Evolutionary conservation across 2,797 vertebrate genomes (phyloP).

Genomic region (Sphenopsis melanotis): DNA sequence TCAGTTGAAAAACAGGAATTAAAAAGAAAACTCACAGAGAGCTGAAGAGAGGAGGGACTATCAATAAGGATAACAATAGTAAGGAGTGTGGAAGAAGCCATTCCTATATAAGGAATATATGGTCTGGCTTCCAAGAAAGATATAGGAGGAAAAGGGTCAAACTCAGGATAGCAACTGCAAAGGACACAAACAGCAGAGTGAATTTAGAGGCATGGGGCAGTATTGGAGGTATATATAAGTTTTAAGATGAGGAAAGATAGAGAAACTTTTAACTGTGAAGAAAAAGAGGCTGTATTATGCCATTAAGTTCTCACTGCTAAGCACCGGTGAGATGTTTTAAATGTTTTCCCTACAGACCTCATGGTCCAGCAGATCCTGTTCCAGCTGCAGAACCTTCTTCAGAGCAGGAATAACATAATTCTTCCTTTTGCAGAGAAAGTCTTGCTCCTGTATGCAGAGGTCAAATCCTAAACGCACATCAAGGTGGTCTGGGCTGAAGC

Average conservation of each 20-base stretch:
- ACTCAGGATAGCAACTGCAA: background rate
- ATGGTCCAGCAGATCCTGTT: constrained; percentile 59
- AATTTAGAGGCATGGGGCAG: background rate
- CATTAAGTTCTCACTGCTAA: background rate
- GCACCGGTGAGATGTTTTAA: background rate
- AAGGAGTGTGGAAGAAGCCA: background rate
- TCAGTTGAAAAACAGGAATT: background rate
- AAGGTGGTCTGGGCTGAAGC: constrained; percentile 57
- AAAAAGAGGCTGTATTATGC: background rate
- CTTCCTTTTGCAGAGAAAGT: constrained; percentile 79
- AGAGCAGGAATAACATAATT: constrained; percentile 69
- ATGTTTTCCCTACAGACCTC: constrained; percentile 71
- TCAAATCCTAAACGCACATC: constrained; percentile 82
- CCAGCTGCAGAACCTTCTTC: constrained; percentile 76
- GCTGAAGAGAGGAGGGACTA: background rate
- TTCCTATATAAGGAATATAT: background rate
- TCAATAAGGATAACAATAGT: background rate
- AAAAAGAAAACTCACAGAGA: background rate
- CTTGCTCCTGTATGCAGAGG: constrained; percentile 77
- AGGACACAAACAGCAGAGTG: background rate
- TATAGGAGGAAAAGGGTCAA: background rate
- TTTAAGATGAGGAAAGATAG: background rate
- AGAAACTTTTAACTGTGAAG: background rate
- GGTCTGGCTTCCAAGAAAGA: background rate
- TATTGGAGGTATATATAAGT: background rate